A percentile compares a stretch with the other conserved stretches of the same genome.
Evolutionary conservation across 2,888 invertebrate genomes (phyloP).

Genomic region (Hedya salicella): DNA sequence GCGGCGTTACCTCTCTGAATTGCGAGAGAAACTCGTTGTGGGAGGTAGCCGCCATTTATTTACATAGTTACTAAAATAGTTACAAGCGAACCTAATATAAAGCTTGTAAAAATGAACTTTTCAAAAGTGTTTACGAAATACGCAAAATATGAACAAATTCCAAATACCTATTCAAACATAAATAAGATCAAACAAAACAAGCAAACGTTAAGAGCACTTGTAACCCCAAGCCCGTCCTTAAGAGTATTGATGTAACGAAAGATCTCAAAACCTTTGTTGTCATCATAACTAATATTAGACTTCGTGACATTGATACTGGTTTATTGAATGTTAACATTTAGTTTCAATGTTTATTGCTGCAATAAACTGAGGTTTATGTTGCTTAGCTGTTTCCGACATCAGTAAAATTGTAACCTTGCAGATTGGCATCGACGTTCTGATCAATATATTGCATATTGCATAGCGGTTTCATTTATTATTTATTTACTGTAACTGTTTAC

Average conservation of each 20-base stretch:
- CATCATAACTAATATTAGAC: slow-evolving; percentile 23
- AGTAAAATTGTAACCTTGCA: slow-evolving; percentile 16
- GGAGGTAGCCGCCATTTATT: too few species aligned
- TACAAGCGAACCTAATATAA: too few species aligned
- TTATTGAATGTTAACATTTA: neutral
- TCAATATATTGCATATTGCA: slow-evolving; percentile 10
- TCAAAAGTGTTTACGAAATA: neutral
- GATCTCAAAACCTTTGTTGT: slow-evolving; percentile 14
- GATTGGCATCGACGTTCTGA: neutral
- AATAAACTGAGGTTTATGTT: neutral
- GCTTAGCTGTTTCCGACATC: neutral
- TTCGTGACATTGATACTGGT: neutral
- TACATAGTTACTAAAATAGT: too few species aligned
- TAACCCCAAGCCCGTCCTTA: slow-evolving; percentile 11
- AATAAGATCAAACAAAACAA: slow-evolving; percentile 24
- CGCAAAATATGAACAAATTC: neutral
- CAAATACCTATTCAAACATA: slow-evolving; percentile 4
- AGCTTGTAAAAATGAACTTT: too few species aligned
- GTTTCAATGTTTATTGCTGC: neutral
- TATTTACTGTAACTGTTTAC: neutral
- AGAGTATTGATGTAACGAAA: slow-evolving; percentile 26
- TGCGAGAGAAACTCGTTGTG: too few species aligned
- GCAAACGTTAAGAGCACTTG: slow-evolving; percentile 19
- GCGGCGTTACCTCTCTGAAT: too few species aligned
- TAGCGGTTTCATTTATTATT: neutral